phyloP scores from a whole-genome alignment of 2,888 invertebrate genomes.

The Geotrupes spiniger region DNA sequence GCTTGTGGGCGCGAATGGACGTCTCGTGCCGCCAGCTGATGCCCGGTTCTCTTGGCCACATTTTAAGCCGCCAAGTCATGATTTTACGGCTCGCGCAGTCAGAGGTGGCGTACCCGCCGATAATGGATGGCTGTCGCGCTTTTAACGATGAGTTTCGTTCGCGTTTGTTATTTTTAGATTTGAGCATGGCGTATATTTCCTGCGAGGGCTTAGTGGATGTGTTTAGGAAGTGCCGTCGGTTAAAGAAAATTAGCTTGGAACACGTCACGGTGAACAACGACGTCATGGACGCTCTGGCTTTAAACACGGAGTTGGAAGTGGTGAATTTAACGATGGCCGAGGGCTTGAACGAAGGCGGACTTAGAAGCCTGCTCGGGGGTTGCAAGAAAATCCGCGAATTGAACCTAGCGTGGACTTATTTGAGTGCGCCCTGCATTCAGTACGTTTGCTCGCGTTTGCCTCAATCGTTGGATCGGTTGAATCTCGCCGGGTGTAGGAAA shows the following conservation, averaged over 20 bases:
- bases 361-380: constrained; percentile 61
- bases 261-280: constrained; percentile 63
- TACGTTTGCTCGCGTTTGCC: constrained; percentile 63
- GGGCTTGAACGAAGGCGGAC: constrained; percentile 64
- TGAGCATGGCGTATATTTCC: constrained; percentile 75
- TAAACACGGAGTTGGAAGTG: constrained; percentile 68
- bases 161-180: constrained; percentile 79
- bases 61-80: constrained; percentile 74
- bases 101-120: constrained; percentile 58
- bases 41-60: constrained; percentile 67
- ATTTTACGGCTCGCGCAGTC: constrained; percentile 77
- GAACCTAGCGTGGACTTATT: constrained; percentile 80
- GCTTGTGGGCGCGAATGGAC: constrained; percentile 82
- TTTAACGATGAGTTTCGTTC: constrained; percentile 49
- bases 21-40: constrained; percentile 67
- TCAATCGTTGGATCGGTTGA: constrained; percentile 66
- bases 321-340: constrained; percentile 81
- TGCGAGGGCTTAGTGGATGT: constrained; percentile 56
- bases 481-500: constrained; percentile 79
- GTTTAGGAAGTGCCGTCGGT: constrained; percentile 63
- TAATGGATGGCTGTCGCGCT: constrained; percentile 48
- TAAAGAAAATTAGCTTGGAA: constrained; percentile 84
- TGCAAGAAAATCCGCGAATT: constrained; percentile 64
- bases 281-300: constrained; percentile 66
- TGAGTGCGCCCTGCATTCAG: constrained; percentile 60